Evolutionary conservation across 2,797 vertebrate genomes (phyloP).

Genomic region (Fundulus diaphanus): DNA sequence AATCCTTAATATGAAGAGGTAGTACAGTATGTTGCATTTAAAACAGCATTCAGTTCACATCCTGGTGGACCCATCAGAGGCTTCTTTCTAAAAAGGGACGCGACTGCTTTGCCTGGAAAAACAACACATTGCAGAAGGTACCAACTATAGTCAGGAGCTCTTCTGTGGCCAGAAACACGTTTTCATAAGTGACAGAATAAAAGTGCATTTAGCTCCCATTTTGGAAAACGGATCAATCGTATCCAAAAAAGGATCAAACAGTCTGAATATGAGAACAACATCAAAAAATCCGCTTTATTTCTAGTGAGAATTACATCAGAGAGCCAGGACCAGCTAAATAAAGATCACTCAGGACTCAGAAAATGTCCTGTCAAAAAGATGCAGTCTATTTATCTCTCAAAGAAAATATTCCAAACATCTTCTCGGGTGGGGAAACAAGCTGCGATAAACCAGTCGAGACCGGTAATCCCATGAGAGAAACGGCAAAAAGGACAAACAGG

Average conservation of each 20-base stretch:
- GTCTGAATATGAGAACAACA: neutral
- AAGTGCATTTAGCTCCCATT: neutral
- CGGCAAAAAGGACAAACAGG: neutral
- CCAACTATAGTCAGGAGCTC: no score
- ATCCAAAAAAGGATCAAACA: neutral
- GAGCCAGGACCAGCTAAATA: neutral
- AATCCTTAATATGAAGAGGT: no score
- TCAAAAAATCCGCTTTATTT: neutral
- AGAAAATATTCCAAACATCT: neutral
- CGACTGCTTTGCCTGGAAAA: no score
- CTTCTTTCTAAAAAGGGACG: no score
- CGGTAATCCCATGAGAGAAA: neutral
- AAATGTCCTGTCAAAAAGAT: neutral
- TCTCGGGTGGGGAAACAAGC: neutral
- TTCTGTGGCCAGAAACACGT: no score
- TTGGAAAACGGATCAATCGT: neutral
- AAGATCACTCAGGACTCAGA: neutral
- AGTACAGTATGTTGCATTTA: no score
- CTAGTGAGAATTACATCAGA: neutral
- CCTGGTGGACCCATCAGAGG: no score
- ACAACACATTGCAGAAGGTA: no score
- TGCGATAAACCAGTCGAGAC: no score
- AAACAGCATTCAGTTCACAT: no score
- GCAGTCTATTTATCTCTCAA: neutral
- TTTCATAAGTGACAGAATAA: neutral